These are phyloP conservation scores for Mythimna vitellina DNA, from an alignment of 2,888 invertebrate species.

Conservation along the genomic window DNA sequence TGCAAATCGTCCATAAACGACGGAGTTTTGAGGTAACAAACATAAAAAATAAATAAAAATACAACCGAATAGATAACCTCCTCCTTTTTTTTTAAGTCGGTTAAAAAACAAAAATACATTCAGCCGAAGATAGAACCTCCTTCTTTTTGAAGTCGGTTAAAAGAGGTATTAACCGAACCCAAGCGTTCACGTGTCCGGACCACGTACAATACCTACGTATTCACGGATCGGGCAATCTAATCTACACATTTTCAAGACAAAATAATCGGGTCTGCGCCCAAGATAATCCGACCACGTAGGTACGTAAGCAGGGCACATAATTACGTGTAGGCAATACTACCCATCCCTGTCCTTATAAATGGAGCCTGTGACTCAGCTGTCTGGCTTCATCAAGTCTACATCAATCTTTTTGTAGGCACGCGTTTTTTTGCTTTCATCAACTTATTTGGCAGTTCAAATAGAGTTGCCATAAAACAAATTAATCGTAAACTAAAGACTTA, in stretches of 20 bases:
- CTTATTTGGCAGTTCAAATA: slow-evolving; percentile 38
- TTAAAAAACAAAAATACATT: too few relatives aligned
- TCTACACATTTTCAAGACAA: slow-evolving; percentile 61
- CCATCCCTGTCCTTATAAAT: slow-evolving; percentile 65
- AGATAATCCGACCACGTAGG: slow-evolving; percentile 57
- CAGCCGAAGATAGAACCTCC: too few relatives aligned
- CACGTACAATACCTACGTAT: slow-evolving; percentile 47
- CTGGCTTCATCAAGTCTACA: slow-evolving; percentile 65
- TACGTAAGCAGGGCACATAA: slow-evolving; percentile 62
- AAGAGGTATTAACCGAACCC: slow-evolving; percentile 17
- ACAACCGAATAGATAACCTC: too few relatives aligned
- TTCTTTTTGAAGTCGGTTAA: too few relatives aligned
- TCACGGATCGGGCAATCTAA: slow-evolving; percentile 51
- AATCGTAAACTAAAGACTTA: neutral
- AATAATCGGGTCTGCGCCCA: slow-evolving; percentile 57
- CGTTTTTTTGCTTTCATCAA: slow-evolving; percentile 49
- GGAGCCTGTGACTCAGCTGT: slow-evolving; percentile 65
- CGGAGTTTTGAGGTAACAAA: too few relatives aligned
- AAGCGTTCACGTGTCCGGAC: slow-evolving; percentile 5
- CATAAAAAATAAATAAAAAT: too few relatives aligned
- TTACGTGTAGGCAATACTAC: slow-evolving; percentile 63
- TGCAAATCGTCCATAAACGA: too few relatives aligned
- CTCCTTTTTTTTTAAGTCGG: too few relatives aligned
- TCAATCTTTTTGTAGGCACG: slow-evolving; percentile 64
- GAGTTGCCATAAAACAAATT: slow-evolving; percentile 11